Percentiles rank a stretch among this genome's conserved stretches.
Evolutionary conservation across 2,888 invertebrate genomes (phyloP).

Genomic region (Agrochola lota): DNA sequence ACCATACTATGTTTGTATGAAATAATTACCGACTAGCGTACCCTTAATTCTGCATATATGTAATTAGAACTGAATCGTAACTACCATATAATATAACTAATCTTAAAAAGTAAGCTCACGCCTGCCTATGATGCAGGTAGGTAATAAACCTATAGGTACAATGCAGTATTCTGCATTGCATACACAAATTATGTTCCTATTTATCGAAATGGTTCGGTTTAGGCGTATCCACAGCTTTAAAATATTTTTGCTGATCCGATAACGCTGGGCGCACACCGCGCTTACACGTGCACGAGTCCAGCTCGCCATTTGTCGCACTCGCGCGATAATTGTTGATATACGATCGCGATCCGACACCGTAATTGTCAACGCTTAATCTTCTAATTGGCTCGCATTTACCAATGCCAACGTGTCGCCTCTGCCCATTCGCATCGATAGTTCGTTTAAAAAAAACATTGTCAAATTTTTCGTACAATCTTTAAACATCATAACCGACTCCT

Average conservation of each 20-base stretch:
- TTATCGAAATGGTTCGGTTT: conserved; percentile 34
- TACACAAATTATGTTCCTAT: conserved; percentile 12
- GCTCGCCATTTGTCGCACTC: conserved; percentile 89
- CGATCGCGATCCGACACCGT: conserved; percentile 89
- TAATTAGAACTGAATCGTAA: not conserved
- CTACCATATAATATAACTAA: not conserved
- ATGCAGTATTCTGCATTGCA: not conserved
- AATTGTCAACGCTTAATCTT: conserved; percentile 91
- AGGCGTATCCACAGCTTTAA: conserved; percentile 55
- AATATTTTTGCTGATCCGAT: conserved; percentile 64
- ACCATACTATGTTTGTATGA: too few species aligned
- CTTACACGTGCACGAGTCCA: conserved; percentile 81
- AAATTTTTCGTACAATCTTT: conserved; percentile 68
- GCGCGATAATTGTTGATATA: conserved; percentile 91
- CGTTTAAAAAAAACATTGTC: conserved; percentile 77
- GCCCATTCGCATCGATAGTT: conserved; percentile 80
- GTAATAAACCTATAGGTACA: not conserved
- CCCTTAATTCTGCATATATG: too few species aligned
- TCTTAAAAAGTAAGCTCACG: not conserved
- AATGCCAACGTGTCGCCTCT: conserved; percentile 86
- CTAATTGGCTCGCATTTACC: conserved; percentile 90
- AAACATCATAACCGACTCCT: conserved; percentile 73
- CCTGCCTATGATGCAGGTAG: not conserved
- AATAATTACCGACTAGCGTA: too few species aligned
- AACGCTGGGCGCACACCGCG: conserved; percentile 73